Evolutionary conservation across 2,888 invertebrate genomes (phyloP), one percentile per base, ranked within the genome.

Genomic region (Leptinotarsa tumamoca): DNA sequence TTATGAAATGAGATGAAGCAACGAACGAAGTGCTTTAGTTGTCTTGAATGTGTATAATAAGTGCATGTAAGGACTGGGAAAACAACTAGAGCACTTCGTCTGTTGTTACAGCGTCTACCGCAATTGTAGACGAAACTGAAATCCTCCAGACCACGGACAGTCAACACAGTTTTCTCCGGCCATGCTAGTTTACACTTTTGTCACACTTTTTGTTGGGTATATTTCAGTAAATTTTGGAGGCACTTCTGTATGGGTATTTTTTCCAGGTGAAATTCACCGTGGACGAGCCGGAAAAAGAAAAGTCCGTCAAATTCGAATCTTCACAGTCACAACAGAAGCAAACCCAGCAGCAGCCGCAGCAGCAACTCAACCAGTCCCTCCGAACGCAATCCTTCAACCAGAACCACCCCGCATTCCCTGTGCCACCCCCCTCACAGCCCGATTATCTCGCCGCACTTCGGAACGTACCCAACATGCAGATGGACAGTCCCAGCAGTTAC

Each of bases 211-310:
- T 43, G 13, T 43, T 43, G 10, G 7, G 43, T 43, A 43, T 43
- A 10, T 43, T 43, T 43, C 43, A 43, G 3, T 43, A 43, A 43
- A 43, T 43, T 43, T 10, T 13, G 43, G 43, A 43, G 43, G 43
- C 43, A 10, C 10, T 43, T 43, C 43, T 43, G 43, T 43, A 43
- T 10, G 43, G 43, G 0, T 43, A 43, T 17, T 13, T 52, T 21
- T 80, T 79, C 51, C 71, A 88, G 87, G 88, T 88, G 4, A 88
- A 88, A 83, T 88, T 88, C 73, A 88, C 83, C 72, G 85, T 87
- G 17, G 85, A 85, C 73, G 87, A 87, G 73, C 71, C 82, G 33
- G 84, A 85, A 50, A 84, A 82, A 68, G 86, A 86, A 52, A 86
- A 86, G 78, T 77, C 81, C 1, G 82, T 83, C 0, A 84, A 85